Evolutionary conservation across 2,797 vertebrate species (phyloP).

Genomic region (Typhlichthys eigenmanni): DNA sequence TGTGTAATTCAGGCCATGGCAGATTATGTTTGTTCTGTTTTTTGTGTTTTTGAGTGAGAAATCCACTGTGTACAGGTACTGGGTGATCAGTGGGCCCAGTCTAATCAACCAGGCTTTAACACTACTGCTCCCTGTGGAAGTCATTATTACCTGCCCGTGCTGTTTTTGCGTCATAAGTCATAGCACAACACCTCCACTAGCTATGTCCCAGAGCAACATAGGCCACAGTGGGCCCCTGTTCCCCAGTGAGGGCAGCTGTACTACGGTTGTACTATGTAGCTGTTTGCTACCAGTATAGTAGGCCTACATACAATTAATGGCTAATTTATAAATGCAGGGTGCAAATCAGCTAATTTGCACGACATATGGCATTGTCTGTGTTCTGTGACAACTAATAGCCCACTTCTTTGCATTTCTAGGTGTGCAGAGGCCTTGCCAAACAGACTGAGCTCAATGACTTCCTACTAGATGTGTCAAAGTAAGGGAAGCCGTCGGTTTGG

Average conservation of each 20-base stretch:
- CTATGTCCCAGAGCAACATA: conserved; percentile 58
- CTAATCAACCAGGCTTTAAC: conserved; percentile 72
- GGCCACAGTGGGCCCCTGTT: conserved; percentile 55
- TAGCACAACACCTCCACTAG: conserved; percentile 64
- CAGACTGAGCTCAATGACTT: conserved; percentile 99
- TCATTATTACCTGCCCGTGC: conserved; percentile 65
- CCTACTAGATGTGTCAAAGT: conserved; percentile 99
- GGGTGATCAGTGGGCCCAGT: conserved; percentile 63
- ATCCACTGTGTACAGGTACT: conserved; percentile 73
- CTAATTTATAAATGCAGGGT: conserved; percentile 14
- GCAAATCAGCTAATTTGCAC: conserved; percentile 22
- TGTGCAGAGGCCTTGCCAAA: conserved; percentile 96
- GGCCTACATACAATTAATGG: conserved; percentile 34
- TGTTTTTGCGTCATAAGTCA: conserved; percentile 65
- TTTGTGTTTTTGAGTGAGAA: conserved; percentile 64
- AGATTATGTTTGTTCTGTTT: conserved; percentile 74
- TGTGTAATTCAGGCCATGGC: conserved; percentile 29
- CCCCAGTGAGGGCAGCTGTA: conserved; percentile 23
- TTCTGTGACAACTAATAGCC: conserved; percentile 23
- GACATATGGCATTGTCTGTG: conserved; percentile 9
- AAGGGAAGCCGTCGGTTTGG: conserved; percentile 68
- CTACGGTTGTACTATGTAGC: conserved; percentile 8
- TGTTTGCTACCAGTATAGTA: neutral
- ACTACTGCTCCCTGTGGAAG: conserved; percentile 63
- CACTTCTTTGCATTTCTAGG: conserved; percentile 72